Evolutionary conservation across 2,888 invertebrate species (phyloP), one percentile per base, ranked within the genome.

Genomic region (Diplolepis rosae): DNA sequence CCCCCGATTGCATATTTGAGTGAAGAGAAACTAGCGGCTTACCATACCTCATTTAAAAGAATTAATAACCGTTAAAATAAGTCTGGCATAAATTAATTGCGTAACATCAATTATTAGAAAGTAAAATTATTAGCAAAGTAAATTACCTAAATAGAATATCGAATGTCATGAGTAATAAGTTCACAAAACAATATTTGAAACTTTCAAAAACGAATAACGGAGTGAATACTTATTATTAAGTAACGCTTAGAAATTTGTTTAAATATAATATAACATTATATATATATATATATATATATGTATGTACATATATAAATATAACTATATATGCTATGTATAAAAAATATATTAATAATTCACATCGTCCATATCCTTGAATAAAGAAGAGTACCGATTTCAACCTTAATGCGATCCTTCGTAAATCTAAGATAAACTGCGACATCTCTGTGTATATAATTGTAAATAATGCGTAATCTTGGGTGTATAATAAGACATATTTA

Each of bases 361-460:
- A 18, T 45, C 18, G 45, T 45, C 22, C 45, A 15, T 9, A 45
- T 0, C n/a, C 18, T 18, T 45, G 11, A 45, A 45, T 45, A 45
- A 45, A 45, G 9, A 45, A 45, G 45, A 45, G 11, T 56, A 56
- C 35, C 56, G 56, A 56, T 56, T 56, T 56, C 11, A 56, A 56
- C 35, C 56, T 35, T 22, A 35, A 56, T 22, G 56, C 56, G 56
- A 32, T 35, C 56, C 32, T 56, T 56, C 22, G 22, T 56, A 56
- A 56, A 13, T 18, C 15, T 56, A 56, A 22, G 27, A 6, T 56
- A 32, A 32, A 56, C 35, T 56, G 13, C 56, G 56, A 22, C 22
- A 52, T 28, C 18, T 56, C 22, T 56, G 32, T 35, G 22, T 13
- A 56, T 56, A 56, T 18, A 56, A 35, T 56, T 35, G 56, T 56